Percentiles rank a stretch among this genome's conserved stretches.
phyloP scores from a whole-genome alignment of 2,888 invertebrate species.

The Philereme transversata region DNA sequence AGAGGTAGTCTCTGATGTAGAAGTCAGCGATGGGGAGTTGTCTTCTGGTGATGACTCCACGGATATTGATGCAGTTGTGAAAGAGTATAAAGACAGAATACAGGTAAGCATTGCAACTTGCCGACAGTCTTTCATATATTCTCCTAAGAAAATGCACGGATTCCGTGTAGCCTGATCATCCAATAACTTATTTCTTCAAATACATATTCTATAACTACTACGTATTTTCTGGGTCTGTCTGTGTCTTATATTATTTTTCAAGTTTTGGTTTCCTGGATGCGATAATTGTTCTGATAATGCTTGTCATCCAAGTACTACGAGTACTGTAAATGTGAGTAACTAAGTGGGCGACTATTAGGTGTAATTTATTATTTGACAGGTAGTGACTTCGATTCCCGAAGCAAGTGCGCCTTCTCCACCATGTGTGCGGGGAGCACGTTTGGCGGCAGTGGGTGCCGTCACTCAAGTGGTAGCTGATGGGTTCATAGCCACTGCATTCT shows the following conservation, averaged over 20 bases:
- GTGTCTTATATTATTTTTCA: no score
- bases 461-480: conserved; percentile 64
- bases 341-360: no score
- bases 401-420: conserved; percentile 68
- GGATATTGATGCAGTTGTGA: conserved; percentile 90
- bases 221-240: no score
- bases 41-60: conserved; percentile 86
- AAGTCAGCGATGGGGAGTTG: conserved; percentile 84
- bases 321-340: no score
- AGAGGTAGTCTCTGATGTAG: conserved; percentile 69
- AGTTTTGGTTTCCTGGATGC: neutral
- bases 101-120: conserved; percentile 71
- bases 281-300: neutral
- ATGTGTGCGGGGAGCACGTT: conserved; percentile 66
- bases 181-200: no score
- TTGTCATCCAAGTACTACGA: no score
- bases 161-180: no score
- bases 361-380: conserved; percentile 46
- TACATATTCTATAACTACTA: no score
- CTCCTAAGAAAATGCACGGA: no score
- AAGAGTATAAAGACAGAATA: conserved; percentile 89
- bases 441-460: conserved; percentile 66
- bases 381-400: conserved; percentile 76
- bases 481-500: conserved; percentile 68
- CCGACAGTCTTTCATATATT: neutral